Evolutionary conservation across 2,888 invertebrate species (phyloP).

Genomic region (Ectemnius lituratus): DNA sequence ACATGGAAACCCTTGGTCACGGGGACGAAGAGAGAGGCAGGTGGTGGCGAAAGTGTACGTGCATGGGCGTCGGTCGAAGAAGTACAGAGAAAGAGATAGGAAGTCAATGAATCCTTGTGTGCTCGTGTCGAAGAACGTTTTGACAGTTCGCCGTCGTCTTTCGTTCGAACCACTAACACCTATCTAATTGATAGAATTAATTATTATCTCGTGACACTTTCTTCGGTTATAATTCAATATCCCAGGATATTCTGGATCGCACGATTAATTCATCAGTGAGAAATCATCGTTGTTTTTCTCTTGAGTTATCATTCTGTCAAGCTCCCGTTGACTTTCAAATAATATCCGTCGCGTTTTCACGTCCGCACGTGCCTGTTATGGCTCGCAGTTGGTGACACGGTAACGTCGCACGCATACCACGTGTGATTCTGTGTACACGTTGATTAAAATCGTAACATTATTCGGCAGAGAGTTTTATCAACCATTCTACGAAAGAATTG

Average conservation of each 20-base stretch:
- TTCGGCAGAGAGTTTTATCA: slow-evolving; percentile 26
- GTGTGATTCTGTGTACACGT: too few relatives aligned
- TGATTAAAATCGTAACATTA: slow-evolving; percentile 29
- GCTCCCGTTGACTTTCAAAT: too few relatives aligned
- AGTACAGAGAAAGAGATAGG: slow-evolving; percentile 15
- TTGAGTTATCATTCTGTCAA: too few relatives aligned
- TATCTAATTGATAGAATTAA: too few relatives aligned
- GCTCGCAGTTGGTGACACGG: slow-evolving; percentile 8
- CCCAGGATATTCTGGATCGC: too few relatives aligned
- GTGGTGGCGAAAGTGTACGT: slow-evolving; percentile 7
- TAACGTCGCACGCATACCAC: not conserved
- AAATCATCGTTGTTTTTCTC: too few relatives aligned
- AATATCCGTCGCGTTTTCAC: slow-evolving; percentile 1
- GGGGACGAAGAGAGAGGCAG: slow-evolving; percentile 12
- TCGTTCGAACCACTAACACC: too few relatives aligned
- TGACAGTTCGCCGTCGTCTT: not conserved
- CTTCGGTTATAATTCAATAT: not conserved
- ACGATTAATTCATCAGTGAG: too few relatives aligned
- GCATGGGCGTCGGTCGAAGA: slow-evolving; percentile 6
- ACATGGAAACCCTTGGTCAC: slow-evolving; percentile 37
- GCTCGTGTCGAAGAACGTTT: not conserved
- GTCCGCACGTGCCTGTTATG: not conserved
- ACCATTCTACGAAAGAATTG: slow-evolving; percentile 29
- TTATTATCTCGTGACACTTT: not conserved
- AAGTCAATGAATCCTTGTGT: not conserved